Base-by-base conservation (phyloP, 92 coral and sea anemone species). In the Bergia sp. region DNA sequence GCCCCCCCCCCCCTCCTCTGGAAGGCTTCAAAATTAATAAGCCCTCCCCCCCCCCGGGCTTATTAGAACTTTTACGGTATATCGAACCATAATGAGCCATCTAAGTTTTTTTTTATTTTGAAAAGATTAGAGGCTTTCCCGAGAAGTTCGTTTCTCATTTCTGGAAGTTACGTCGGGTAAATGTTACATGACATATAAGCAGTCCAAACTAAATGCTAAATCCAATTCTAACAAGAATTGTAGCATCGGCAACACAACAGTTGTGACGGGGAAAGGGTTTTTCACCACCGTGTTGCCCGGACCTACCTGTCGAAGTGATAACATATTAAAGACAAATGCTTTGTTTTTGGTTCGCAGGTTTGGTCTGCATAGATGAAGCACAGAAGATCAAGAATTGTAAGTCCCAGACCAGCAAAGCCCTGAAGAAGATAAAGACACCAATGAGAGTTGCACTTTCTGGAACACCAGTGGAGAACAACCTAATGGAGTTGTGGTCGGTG, bases 381-480 rank as follows among this genome's bases (percentile, higher is more conserved):
- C 91, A 89, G 73, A 81, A 89, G 73, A 89, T 89, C 41, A 89
- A 89, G 82, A 89, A 89, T 75, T 47, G 73, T 81, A 89, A 81
- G 57, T 89, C 91, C 1, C 91, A 89, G 73, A 89, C 91, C 69
- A 67, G 88, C 69, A 77, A 89, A 75, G 91, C 88, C 79, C 79
- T 89, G 80, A 89, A 89, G 74, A 89, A 89, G 81, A 64, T 89
- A 29, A 89, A 89, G 49, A 76, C 91, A 9, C 91, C 91, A 69
- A 67, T 89, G 79, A 77, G 73, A 71, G 73, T 89, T 73, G 91
- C 91, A 13, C 79, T 89, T 18, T 89, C 91, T 71, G 91, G 91
- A 23, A 89, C 91, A 81, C 91, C 91, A 45, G 91, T 89, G 10
- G 91, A 89, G 49, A 89, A 89, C 53, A 89, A 89, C 88, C 44